phyloP scores from a whole-genome alignment of 2,888 invertebrate species.

The Erebia palarica region DNA sequence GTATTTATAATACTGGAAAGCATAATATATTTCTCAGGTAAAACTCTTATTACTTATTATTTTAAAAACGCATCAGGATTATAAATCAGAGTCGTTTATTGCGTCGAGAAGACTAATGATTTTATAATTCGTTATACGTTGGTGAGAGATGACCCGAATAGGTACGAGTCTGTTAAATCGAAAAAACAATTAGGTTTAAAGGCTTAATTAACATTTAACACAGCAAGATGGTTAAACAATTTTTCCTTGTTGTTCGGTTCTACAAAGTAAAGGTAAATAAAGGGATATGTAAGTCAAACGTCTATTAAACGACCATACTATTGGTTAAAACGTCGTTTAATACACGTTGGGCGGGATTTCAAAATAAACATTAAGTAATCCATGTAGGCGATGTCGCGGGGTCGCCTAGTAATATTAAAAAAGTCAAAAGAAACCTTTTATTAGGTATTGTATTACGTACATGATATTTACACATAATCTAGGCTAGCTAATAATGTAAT shows the following conservation, averaged over 20 bases:
- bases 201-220: neutral
- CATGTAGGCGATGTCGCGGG: too few species aligned
- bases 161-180: neutral
- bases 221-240: neutral
- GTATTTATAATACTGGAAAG: neutral
- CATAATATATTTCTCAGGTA: conserved; percentile 9
- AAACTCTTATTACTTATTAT: neutral
- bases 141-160: neutral
- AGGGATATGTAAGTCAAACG: too few species aligned
- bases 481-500: too few species aligned
- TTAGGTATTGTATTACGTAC: too few species aligned
- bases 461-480: too few species aligned
- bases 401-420: too few species aligned
- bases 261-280: too few species aligned
- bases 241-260: neutral
- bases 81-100: neutral
- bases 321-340: too few species aligned
- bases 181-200: neutral
- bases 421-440: too few species aligned
- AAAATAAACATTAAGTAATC: too few species aligned
- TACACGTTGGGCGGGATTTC: too few species aligned
- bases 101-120: conserved; percentile 17
- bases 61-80: conserved; percentile 12
- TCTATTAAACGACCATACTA: too few species aligned
- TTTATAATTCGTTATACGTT: conserved; percentile 15